A percentile compares a stretch with the other conserved stretches of the same genome.
These are phyloP conservation scores for Craseonycteris thonglongyai DNA, from an alignment of 2,113 vertebrate species.

Conservation along the genomic window DNA sequence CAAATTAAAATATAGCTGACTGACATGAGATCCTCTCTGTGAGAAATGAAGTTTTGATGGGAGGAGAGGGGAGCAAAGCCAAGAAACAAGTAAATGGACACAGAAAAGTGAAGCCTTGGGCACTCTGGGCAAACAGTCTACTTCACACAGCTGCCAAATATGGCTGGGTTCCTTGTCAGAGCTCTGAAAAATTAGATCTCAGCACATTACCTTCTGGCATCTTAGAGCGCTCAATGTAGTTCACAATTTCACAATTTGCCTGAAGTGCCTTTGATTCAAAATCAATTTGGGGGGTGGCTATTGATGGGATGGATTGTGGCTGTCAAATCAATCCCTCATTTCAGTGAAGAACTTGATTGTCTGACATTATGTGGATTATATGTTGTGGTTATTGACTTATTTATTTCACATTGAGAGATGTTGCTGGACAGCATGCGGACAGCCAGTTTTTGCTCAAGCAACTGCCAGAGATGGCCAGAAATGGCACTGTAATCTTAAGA, in stretches of 20 bases:
- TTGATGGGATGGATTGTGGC: background rate
- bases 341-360: conserved; percentile 18
- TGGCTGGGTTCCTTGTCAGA: background rate
- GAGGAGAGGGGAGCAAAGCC: background rate
- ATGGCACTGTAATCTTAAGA: background rate
- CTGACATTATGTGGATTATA: conserved; percentile 46
- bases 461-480: background rate
- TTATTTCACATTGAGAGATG: conserved; percentile 28
- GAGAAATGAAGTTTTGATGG: background rate
- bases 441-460: background rate
- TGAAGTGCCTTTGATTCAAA: conserved; percentile 60
- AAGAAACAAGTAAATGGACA: background rate
- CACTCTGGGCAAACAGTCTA: background rate
- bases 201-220: background rate
- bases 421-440: background rate
- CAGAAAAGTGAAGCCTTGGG: background rate
- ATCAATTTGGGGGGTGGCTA: conserved; percentile 59
- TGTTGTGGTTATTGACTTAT: conserved; percentile 33
- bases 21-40: background rate
- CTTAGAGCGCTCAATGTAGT: background rate
- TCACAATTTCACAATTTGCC: conserved; percentile 62
- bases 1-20: background rate
- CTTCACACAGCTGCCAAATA: background rate
- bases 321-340: conserved; percentile 33
- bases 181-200: background rate